phyloP scores from a whole-genome alignment of 1,140 invertebrate genomes.

The Gryllus bimaculatus region DNA sequence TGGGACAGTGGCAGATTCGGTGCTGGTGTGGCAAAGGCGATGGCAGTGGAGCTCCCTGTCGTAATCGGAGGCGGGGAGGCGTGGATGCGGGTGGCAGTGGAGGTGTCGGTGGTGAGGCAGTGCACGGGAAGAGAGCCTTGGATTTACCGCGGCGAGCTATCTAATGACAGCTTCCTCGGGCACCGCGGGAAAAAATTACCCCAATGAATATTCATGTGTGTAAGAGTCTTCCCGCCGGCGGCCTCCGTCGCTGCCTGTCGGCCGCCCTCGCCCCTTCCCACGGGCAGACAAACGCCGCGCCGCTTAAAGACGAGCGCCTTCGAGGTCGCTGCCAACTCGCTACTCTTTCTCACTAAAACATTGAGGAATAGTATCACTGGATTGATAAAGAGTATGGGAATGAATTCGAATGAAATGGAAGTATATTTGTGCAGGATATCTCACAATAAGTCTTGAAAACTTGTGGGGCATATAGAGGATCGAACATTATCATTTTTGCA shows the following conservation, averaged over 20 bases:
- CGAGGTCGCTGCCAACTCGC: not conserved
- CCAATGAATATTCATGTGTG: constrained; percentile 1
- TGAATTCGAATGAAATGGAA: no score
- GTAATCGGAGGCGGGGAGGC: not conserved
- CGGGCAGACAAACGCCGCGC: not conserved
- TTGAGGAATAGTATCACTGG: no score
- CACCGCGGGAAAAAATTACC: constrained; percentile 3
- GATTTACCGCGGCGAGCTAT: not conserved
- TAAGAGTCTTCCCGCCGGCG: not conserved
- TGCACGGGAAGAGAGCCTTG: not conserved
- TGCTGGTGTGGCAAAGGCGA: not conserved
- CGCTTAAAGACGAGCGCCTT: not conserved
- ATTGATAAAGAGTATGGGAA: no score
- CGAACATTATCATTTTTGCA: no score
- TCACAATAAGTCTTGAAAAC: no score
- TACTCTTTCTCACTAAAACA: no score
- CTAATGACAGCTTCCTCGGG: not conserved
- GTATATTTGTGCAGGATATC: no score
- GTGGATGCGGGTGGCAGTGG: not conserved
- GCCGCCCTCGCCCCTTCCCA: not conserved
- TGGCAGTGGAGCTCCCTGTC: not conserved
- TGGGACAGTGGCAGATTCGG: not conserved
- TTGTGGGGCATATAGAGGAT: no score
- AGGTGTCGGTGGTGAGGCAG: not conserved
- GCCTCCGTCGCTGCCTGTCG: not conserved